A percentile compares a stretch with the other conserved stretches of the same genome.
These are phyloP conservation scores for Pammene aurita DNA, from an alignment of 2,888 invertebrate genomes.

Conservation along the genomic window DNA sequence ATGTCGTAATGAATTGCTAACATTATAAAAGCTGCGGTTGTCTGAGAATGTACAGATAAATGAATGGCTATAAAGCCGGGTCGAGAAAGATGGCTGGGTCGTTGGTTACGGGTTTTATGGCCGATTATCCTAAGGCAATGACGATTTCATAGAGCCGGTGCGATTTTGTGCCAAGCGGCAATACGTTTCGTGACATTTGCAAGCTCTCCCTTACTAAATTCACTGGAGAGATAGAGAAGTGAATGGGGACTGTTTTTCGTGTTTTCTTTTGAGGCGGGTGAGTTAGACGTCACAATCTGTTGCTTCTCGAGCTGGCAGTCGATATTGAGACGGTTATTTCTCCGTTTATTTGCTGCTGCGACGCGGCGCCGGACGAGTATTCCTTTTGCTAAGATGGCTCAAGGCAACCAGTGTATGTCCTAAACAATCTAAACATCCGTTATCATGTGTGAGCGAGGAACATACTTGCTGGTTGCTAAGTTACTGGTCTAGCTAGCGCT, in stretches of 20 bases:
- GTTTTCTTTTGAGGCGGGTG: constrained; percentile 20
- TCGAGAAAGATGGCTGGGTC: constrained; percentile 46
- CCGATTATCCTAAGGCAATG: constrained; percentile 43
- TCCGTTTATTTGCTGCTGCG: constrained; percentile 55
- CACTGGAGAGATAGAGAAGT: constrained; percentile 10
- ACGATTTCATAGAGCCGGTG: constrained; percentile 42
- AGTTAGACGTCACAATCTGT: constrained; percentile 47
- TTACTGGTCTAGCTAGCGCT: neutral
- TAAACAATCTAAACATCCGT: no score
- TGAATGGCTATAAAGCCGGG: constrained; percentile 53
- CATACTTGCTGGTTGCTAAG: neutral
- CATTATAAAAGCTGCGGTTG: constrained; percentile 33
- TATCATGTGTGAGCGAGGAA: neutral
- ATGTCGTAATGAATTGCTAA: constrained; percentile 23
- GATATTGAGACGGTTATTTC: constrained; percentile 60
- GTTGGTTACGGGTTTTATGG: constrained; percentile 56
- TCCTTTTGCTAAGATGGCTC: neutral
- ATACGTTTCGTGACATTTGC: constrained; percentile 8
- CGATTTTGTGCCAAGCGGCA: constrained; percentile 20
- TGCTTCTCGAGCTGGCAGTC: constrained; percentile 43
- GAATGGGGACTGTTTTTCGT: neutral
- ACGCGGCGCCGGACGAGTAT: constrained; percentile 42
- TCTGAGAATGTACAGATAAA: constrained; percentile 53
- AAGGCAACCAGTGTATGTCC: neutral
- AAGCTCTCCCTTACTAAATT: constrained; percentile 19